A percentile compares a stretch with the other conserved stretches of the same genome.
phyloP scores from a whole-genome alignment of 2,797 vertebrate genomes.

The Anas georgica region DNA sequence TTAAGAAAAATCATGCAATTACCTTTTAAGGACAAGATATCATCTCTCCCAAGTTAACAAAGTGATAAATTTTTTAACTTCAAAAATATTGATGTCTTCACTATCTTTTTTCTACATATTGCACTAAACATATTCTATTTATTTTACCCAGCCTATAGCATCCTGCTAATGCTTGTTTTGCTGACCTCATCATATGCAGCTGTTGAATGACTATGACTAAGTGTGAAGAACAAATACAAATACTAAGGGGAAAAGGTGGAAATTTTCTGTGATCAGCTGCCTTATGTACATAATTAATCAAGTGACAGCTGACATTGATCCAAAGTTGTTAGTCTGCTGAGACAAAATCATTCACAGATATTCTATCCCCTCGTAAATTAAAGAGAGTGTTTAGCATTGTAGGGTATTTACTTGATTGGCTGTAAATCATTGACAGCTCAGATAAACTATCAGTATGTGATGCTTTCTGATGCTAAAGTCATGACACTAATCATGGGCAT shows the following conservation, averaged over 20 bases:
- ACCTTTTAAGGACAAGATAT: neutral
- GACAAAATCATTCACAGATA: slow-evolving; percentile 39
- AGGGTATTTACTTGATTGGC: neutral
- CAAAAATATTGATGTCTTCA: neutral
- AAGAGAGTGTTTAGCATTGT: slow-evolving; percentile 8
- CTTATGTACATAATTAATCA: slow-evolving; percentile 48
- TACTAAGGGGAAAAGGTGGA: neutral
- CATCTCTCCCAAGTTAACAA: neutral
- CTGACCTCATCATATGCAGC: neutral
- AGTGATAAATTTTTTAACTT: neutral
- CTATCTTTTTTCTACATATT: neutral
- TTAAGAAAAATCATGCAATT: neutral
- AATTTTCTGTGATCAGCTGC: slow-evolving; percentile 25
- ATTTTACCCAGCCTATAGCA: neutral
- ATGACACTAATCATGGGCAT: neutral
- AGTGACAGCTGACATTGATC: slow-evolving; percentile 49
- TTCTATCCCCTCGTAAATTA: neutral
- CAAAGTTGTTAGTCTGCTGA: slow-evolving; percentile 17
- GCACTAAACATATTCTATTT: neutral
- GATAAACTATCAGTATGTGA: neutral
- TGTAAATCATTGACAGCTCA: neutral
- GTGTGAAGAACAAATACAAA: slow-evolving; percentile 26
- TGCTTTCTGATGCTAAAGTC: neutral
- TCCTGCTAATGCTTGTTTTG: neutral
- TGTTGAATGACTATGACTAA: slow-evolving; percentile 21